A percentile compares a stretch with the other conserved stretches of the same genome.
Conservation (phyloP, 2,888 invertebrate genomes). For the Drosophila multiciliata region DNA sequence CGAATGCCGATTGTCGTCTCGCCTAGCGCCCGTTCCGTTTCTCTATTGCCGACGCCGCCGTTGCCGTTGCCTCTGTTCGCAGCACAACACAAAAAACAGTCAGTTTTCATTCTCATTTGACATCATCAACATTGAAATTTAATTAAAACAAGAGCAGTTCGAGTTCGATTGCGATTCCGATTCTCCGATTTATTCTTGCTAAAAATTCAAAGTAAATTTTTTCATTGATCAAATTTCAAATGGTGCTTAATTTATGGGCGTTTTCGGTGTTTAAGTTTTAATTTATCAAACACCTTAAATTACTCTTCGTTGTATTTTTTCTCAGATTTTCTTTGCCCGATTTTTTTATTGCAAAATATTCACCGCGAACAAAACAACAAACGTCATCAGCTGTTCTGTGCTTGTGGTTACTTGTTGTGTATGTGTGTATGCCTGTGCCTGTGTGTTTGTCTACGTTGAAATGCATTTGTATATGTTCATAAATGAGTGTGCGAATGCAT, state of each 20-base stretch:
- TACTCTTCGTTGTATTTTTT: constrained; percentile 27
- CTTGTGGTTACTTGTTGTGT: constrained; percentile 25
- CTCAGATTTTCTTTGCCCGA: constrained; percentile 31
- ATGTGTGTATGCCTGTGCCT: constrained; percentile 15
- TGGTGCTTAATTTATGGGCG: constrained; percentile 55
- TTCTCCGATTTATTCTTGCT: constrained; percentile 32
- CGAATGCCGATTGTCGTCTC: constrained; percentile 41
- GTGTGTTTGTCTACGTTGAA: constrained; percentile 38
- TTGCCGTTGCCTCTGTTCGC: constrained; percentile 54
- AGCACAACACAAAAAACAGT: constrained; percentile 72
- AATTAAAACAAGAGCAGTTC: constrained; percentile 70
- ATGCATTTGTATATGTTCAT: not conserved
- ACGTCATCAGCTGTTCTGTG: constrained; percentile 74
- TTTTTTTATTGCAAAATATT: constrained; percentile 45
- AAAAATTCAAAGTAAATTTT: constrained; percentile 58
- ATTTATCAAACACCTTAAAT: constrained; percentile 58
- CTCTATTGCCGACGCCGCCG: constrained; percentile 46
- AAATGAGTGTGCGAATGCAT: constrained; percentile 5
- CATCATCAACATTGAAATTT: constrained; percentile 81
- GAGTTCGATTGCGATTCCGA: constrained; percentile 46
- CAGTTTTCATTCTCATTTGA: constrained; percentile 82
- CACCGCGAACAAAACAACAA: constrained; percentile 71
- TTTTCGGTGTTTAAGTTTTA: constrained; percentile 43
- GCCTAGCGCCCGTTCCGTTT: constrained; percentile 46
- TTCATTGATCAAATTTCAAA: constrained; percentile 41